Evolutionary conservation across 1,140 invertebrate species (phyloP).

Genomic region (Calosoma granatense): DNA sequence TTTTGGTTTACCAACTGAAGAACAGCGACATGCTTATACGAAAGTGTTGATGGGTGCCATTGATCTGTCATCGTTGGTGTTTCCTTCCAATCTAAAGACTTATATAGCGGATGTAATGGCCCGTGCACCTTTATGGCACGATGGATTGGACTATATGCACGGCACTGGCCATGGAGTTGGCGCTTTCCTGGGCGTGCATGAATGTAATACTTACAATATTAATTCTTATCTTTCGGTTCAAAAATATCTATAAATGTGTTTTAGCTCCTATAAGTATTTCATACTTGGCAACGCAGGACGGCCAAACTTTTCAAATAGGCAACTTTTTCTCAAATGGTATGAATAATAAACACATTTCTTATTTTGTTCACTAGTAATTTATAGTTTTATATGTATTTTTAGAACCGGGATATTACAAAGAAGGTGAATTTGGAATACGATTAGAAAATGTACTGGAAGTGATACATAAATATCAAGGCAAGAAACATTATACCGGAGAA

Average conservation of each 20-base stretch:
- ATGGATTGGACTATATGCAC: slow-evolving; percentile 72
- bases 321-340: slow-evolving; percentile 80
- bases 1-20: slow-evolving; percentile 64
- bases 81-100: slow-evolving; percentile 53
- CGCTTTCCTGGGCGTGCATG: slow-evolving; percentile 71
- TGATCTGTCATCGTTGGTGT: slow-evolving; percentile 53
- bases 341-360: slow-evolving; percentile 21
- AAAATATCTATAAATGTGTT: slow-evolving; percentile 25
- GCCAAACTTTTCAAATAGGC: slow-evolving; percentile 57
- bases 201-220: no score
- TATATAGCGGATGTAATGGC: slow-evolving; percentile 65
- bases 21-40: slow-evolving; percentile 77
- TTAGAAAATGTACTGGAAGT: slow-evolving; percentile 90
- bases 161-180: slow-evolving; percentile 88
- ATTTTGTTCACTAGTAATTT: not conserved
- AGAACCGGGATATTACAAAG: slow-evolving; percentile 75
- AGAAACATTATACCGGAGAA: slow-evolving; percentile 35
- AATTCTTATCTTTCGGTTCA: slow-evolving; percentile 1
- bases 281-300: slow-evolving; percentile 41
- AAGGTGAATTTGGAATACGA: slow-evolving; percentile 78
- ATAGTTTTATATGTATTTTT: slow-evolving; percentile 20
- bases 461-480: slow-evolving; percentile 42
- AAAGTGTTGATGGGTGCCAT: slow-evolving; percentile 82
- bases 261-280: slow-evolving; percentile 60
- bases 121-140: slow-evolving; percentile 67